Conservation (phyloP, 2,797 vertebrate species). For the Yasuhikotakia modesta region DNA sequence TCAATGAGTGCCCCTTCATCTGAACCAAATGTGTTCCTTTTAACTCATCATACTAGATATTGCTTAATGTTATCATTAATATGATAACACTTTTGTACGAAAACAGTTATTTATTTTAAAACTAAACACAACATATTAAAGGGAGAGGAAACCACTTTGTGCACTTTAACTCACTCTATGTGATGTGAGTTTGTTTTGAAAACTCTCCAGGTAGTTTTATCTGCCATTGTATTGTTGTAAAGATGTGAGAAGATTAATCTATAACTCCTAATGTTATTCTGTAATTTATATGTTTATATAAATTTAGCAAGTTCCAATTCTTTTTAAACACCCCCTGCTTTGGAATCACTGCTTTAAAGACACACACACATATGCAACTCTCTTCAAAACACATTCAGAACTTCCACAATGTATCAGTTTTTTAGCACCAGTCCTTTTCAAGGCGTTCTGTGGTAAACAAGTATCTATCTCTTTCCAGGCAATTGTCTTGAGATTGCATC, state of each 20-base stretch:
- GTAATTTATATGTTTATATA: too few relatives aligned
- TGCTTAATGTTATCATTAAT: background rate
- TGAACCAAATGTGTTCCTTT: background rate
- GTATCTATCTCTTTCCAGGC: background rate
- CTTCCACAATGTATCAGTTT: background rate
- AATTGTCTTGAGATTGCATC: constrained; percentile 15
- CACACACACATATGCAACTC: background rate
- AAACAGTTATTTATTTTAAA: too few relatives aligned
- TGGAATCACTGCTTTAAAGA: constrained; percentile 53
- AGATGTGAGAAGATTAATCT: background rate
- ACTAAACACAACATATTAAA: background rate
- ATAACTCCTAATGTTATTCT: too few relatives aligned
- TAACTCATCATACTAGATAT: background rate
- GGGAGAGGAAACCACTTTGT: too few relatives aligned
- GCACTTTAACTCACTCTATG: too few relatives aligned
- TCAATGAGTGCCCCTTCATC: background rate
- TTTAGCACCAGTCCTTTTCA: background rate
- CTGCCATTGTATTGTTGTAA: background rate
- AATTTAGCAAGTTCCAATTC: too few relatives aligned
- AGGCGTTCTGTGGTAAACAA: background rate
- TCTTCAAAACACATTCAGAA: background rate
- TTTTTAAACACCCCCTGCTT: constrained; percentile 58
- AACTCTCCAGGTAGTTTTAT: too few relatives aligned
- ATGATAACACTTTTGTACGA: background rate
- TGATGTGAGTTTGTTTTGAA: background rate